Conservation (phyloP, 2,113 vertebrate species). For the Theristicus caerulescens region DNA sequence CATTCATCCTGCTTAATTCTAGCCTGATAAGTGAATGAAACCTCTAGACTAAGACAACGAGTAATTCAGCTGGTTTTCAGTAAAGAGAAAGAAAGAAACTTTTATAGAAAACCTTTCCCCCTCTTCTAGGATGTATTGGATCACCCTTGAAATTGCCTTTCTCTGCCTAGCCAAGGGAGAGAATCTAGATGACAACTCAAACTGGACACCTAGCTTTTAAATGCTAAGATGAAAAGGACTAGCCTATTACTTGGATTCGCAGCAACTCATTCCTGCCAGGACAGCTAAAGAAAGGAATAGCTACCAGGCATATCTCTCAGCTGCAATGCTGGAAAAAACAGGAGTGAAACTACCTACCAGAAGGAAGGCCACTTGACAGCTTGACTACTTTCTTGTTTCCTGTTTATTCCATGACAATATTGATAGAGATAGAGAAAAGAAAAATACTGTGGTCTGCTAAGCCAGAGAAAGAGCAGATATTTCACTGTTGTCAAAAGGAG, state of each 20-base stretch:
- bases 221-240: background rate
- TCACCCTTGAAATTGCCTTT: background rate
- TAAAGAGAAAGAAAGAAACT: background rate
- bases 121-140: background rate
- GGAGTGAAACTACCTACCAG: background rate
- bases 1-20: background rate
- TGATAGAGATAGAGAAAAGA: background rate
- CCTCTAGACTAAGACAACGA: background rate
- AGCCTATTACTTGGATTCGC: background rate
- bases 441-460: background rate
- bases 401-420: background rate
- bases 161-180: background rate
- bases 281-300: background rate
- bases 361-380: background rate
- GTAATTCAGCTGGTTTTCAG: background rate
- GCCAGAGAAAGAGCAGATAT: background rate
- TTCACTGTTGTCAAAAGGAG: background rate
- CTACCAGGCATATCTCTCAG: background rate
- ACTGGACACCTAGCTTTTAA: background rate
- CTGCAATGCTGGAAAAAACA: background rate
- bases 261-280: background rate
- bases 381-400: background rate
- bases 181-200: background rate
- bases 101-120: fast-evolving
- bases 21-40: background rate